Conservation (phyloP, 2,113 vertebrate species). For the Gadus chalcogrammus region DNA sequence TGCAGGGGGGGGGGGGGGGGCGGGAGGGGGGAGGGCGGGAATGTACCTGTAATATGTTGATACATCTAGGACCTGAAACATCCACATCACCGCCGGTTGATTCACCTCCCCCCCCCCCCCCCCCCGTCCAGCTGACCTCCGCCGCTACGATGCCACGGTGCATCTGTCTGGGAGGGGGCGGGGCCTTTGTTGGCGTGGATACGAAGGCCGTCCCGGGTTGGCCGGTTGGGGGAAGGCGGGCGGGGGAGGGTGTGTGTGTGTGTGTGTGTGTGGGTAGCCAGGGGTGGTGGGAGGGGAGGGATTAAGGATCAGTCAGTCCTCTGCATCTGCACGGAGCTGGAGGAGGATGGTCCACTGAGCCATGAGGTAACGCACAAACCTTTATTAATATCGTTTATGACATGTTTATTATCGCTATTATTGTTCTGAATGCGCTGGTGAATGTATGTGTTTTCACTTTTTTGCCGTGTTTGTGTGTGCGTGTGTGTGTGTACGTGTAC, state of each 20-base stretch:
- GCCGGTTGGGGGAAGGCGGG: slow-evolving; percentile 12
- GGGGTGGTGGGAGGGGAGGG: slow-evolving; percentile 14
- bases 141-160: too few species aligned
- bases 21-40: too few species aligned
- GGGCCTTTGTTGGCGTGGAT: too few species aligned
- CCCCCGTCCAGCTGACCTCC: too few species aligned
- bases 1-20: too few species aligned
- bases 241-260: slow-evolving; percentile 22
- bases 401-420: not conserved
- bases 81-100: too few species aligned
- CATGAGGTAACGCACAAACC: slow-evolving; percentile 39
- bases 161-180: too few species aligned
- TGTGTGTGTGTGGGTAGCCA: slow-evolving; percentile 24
- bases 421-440: too few species aligned
- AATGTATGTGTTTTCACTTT: slow-evolving; percentile 1
- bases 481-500: not conserved
- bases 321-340: slow-evolving; percentile 3
- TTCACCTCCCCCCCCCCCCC: too few species aligned
- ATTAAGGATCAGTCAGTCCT: slow-evolving; percentile 28
- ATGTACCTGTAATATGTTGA: too few species aligned
- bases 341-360: slow-evolving; percentile 36
- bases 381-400: not conserved
- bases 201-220: too few species aligned
- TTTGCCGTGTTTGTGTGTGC: not conserved
- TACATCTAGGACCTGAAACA: too few species aligned